phyloP scores from a whole-genome alignment of 1,140 invertebrate genomes.

The Stenopsyche tienmushanensis region DNA sequence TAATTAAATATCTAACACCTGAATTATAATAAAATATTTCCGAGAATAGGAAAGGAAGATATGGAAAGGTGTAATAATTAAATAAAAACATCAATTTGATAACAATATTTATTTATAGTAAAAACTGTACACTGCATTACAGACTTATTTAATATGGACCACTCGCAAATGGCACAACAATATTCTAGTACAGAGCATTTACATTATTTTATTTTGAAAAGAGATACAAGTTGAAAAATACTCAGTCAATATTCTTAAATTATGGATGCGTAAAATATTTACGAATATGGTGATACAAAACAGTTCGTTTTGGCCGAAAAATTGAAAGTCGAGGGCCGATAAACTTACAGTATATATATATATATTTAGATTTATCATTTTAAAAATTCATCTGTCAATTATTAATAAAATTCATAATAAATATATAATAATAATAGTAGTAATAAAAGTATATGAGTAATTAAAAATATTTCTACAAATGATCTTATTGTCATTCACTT shows the following conservation, averaged over 20 bases:
- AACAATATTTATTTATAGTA: slow-evolving; percentile 42
- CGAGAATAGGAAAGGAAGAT: too few relatives aligned
- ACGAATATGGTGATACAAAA: too few relatives aligned
- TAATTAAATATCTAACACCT: too few relatives aligned
- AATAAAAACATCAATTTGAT: slow-evolving; percentile 28
- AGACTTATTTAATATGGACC: slow-evolving; percentile 42
- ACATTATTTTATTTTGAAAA: slow-evolving; percentile 25
- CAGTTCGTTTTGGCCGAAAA: not conserved
- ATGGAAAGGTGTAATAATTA: not conserved
- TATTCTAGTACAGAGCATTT: slow-evolving; percentile 37
- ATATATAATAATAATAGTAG: not conserved
- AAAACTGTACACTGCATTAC: slow-evolving; percentile 43
- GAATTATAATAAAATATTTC: too few relatives aligned
- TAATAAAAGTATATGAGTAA: not conserved
- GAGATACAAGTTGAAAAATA: slow-evolving; percentile 7
- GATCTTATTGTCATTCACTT: slow-evolving; percentile 17
- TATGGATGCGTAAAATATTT: not conserved
- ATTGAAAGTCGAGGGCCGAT: not conserved
- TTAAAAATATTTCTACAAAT: not conserved
- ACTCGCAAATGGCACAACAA: slow-evolving; percentile 42
- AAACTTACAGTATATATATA: not conserved
- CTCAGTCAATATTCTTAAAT: slow-evolving; percentile 11
- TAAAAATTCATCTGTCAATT: not conserved
- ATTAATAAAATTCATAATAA: not conserved
- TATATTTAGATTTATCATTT: slow-evolving; percentile 1